phyloP scores from a whole-genome alignment of 2,797 vertebrate species.

The Pangasius mekongensis region DNA sequence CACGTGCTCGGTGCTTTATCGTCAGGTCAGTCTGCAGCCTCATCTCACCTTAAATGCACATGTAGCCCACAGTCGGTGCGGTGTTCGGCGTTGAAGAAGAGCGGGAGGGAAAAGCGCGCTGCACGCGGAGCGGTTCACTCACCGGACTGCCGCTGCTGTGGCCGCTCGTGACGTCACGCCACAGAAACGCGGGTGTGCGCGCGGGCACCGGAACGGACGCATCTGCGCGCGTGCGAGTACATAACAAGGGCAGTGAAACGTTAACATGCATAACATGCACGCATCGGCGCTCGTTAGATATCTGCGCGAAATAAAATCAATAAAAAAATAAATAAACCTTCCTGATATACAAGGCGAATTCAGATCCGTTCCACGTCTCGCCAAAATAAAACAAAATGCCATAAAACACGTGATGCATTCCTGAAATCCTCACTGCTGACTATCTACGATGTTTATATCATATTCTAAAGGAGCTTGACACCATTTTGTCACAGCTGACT shows the following conservation, averaged over 20 bases:
- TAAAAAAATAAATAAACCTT: background rate
- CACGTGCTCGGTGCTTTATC: background rate
- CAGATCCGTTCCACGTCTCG: too few species aligned
- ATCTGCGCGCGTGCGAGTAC: background rate
- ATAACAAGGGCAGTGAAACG: background rate
- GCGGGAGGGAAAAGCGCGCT: conserved; percentile 51
- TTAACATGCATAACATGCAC: background rate
- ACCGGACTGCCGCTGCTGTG: conserved; percentile 8
- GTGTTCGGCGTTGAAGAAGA: background rate
- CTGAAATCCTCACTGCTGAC: background rate
- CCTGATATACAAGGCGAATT: background rate
- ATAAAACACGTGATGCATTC: background rate
- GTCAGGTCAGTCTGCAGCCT: background rate
- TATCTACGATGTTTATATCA: background rate
- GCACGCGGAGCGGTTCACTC: conserved; percentile 23
- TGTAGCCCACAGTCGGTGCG: conserved; percentile 11
- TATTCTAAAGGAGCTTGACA: background rate
- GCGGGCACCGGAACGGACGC: background rate
- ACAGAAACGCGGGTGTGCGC: background rate
- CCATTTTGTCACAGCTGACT: background rate
- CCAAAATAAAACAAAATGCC: too few species aligned
- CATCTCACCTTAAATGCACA: conserved; percentile 63
- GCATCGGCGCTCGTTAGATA: background rate
- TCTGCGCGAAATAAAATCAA: background rate
- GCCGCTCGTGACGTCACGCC: conserved; percentile 21